Conservation (phyloP, 2,888 invertebrate genomes). For the Nephrotoma guestfalica region DNA sequence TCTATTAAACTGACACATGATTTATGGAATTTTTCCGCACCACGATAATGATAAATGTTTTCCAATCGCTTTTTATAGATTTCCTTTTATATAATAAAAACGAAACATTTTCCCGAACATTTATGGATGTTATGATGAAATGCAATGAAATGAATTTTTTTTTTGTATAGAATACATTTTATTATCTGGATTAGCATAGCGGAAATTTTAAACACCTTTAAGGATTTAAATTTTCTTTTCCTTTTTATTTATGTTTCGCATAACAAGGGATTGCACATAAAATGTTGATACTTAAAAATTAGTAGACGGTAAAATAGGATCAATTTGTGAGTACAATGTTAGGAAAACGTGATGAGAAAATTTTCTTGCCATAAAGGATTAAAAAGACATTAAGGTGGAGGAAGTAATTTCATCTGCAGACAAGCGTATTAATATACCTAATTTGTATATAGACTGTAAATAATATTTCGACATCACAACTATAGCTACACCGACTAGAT, state of each 20-base stretch:
- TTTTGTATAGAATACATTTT: neutral
- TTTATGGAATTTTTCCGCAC: neutral
- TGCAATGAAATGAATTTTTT: neutral
- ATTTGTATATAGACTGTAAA: neutral
- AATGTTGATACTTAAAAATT: neutral
- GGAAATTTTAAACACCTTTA: neutral
- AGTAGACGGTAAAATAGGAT: neutral
- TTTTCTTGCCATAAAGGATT: neutral
- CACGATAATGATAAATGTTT: neutral
- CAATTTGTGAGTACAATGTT: neutral
- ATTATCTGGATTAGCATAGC: neutral
- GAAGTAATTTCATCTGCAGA: neutral
- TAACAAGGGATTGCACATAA: neutral
- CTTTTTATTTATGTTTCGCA: neutral
- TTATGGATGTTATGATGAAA: neutral
- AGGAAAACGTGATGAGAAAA: neutral
- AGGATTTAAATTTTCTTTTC: neutral
- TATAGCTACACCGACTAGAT: neutral
- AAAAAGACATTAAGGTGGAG: neutral
- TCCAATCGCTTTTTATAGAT: neutral
- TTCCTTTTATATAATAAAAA: neutral
- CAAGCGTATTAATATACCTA: neutral
- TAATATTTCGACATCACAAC: neutral
- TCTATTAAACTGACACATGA: neutral
- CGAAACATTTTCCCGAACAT: neutral